Conservation (phyloP, 2,113 vertebrate species). For the Fulica atra region DNA sequence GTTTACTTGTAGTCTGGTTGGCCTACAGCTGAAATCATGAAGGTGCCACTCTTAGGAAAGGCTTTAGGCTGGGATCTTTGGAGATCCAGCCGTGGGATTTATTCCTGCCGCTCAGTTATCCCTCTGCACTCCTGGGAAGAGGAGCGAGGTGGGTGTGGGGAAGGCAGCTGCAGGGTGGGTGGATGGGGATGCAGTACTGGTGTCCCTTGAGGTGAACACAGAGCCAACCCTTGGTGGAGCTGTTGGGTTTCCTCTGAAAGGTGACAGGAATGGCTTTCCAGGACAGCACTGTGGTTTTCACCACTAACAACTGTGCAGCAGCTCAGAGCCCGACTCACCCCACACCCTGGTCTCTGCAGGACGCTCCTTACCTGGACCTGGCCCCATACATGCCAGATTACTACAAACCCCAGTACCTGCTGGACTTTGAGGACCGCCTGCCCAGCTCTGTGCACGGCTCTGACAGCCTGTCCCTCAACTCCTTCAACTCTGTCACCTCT, state of each 20-base stretch:
- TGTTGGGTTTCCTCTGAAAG: fast-evolving
- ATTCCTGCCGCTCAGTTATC: not conserved
- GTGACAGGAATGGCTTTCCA: fast-evolving
- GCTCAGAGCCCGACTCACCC: not conserved
- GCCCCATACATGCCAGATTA: constrained; percentile 99
- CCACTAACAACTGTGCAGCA: not conserved
- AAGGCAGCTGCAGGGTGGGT: not conserved
- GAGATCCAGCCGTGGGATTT: not conserved
- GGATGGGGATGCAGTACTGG: not conserved
- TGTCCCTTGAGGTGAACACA: not conserved
- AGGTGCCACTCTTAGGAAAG: not conserved
- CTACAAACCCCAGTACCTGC: constrained; percentile 95
- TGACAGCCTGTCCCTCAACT: constrained; percentile 95
- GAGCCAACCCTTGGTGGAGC: not conserved
- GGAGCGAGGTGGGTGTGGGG: not conserved
- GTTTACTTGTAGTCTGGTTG: not conserved
- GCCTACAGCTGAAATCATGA: not conserved
- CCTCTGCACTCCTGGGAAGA: not conserved
- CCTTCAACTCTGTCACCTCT: constrained; percentile 95
- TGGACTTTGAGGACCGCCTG: constrained; percentile 95
- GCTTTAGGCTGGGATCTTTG: not conserved
- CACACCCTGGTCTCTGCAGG: constrained; percentile 69
- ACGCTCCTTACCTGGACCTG: constrained; percentile 94
- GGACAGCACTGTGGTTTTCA: fast-evolving
- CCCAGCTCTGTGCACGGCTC: constrained; percentile 85